These are phyloP conservation scores for Noctua fimbriata DNA, from an alignment of 2,888 invertebrate species.

Conservation along the genomic window DNA sequence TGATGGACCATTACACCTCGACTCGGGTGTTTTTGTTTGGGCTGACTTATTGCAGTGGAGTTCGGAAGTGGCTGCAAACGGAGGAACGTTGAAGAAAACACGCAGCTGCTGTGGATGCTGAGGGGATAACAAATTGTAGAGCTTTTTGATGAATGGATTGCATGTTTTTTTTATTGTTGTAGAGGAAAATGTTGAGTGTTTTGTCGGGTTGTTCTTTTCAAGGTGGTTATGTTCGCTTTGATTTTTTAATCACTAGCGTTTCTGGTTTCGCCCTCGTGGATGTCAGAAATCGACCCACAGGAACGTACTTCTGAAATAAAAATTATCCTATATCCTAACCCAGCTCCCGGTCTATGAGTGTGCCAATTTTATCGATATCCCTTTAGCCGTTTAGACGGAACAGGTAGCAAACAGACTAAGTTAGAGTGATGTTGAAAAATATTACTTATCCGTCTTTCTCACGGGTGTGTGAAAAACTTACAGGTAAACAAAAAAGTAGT, in stretches of 20 bases:
- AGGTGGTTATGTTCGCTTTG: background rate
- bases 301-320: background rate
- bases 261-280: background rate
- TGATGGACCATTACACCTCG: conserved; percentile 60
- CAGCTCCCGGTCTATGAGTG: background rate
- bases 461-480: background rate
- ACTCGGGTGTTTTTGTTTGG: conserved; percentile 54
- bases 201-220: background rate
- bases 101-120: conserved; percentile 43
- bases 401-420: background rate
- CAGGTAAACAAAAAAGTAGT: background rate
- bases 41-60: conserved; percentile 58
- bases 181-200: background rate
- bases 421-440: background rate
- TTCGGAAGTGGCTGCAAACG: conserved; percentile 17
- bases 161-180: conserved; percentile 16
- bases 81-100: conserved; percentile 31
- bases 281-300: background rate
- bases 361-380: background rate
- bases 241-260: background rate
- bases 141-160: conserved; percentile 40
- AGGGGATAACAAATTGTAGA: conserved; percentile 42
- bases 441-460: background rate
- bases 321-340: background rate
- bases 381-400: background rate